A percentile compares a stretch with the other conserved stretches of the same genome.
These are phyloP conservation scores for Petrocephalus sullivani DNA, from an alignment of 2,797 vertebrate genomes.

Conservation along the genomic window DNA sequence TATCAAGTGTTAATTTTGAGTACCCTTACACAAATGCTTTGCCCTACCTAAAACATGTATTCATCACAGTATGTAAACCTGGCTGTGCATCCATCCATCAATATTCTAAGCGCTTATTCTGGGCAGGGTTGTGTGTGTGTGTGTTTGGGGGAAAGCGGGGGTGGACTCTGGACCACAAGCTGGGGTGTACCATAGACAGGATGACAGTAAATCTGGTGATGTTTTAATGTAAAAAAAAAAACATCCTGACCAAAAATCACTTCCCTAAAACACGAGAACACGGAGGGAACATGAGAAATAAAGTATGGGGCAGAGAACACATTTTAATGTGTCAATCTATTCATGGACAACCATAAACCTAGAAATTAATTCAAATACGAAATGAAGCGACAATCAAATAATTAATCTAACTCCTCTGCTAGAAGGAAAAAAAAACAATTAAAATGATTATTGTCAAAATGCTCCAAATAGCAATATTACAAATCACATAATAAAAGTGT, in stretches of 20 bases:
- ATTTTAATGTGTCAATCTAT: neutral
- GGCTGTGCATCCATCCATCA: too few relatives aligned
- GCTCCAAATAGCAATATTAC: neutral
- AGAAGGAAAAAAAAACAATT: neutral
- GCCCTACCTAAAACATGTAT: neutral
- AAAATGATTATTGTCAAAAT: neutral
- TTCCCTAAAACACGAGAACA: too few relatives aligned
- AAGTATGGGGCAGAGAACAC: neutral
- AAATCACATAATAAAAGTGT: neutral
- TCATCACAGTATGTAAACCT: too few relatives aligned
- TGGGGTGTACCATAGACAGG: too few relatives aligned
- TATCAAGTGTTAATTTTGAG: neutral
- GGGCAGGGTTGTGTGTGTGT: too few relatives aligned
- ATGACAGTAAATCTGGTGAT: neutral
- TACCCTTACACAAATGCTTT: neutral
- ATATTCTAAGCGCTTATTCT: too few relatives aligned
- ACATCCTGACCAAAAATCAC: neutral
- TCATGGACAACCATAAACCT: neutral
- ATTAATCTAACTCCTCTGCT: neutral
- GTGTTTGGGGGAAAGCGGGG: too few relatives aligned
- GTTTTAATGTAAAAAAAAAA: neutral
- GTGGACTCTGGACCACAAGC: too few relatives aligned
- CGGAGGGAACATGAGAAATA: neutral
- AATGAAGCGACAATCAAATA: conserved; percentile 5
- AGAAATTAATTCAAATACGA: neutral